Conservation (phyloP, 2,113 vertebrate genomes). For the Phyllostomus discolor region DNA sequence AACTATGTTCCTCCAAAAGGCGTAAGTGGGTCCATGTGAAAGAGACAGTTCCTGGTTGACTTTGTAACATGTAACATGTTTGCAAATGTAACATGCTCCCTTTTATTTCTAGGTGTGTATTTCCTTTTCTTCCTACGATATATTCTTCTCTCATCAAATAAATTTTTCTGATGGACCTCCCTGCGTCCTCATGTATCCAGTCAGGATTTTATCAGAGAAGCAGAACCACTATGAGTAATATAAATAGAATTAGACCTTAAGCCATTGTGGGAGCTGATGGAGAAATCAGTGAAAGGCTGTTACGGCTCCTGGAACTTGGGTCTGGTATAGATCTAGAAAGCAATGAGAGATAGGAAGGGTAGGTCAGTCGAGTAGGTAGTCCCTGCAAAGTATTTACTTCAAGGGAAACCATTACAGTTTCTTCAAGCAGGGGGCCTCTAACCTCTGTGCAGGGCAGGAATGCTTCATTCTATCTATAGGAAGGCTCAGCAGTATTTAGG, state of each 20-base stretch:
- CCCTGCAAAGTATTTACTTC: background rate
- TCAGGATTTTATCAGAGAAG: background rate
- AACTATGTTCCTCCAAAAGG: conserved; percentile 57
- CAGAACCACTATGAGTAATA: background rate
- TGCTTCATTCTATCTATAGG: background rate
- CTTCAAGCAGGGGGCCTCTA: background rate
- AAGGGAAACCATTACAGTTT: background rate
- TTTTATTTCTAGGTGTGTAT: background rate
- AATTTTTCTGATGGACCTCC: background rate
- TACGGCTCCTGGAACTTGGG: background rate
- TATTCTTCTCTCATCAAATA: background rate
- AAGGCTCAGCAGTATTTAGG: background rate
- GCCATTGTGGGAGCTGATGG: background rate
- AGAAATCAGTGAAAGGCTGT: background rate
- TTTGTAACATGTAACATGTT: background rate
- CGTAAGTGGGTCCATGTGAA: conserved; percentile 65
- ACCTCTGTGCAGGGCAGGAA: background rate
- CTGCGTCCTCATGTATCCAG: background rate
- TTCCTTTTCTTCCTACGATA: background rate
- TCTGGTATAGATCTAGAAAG: background rate
- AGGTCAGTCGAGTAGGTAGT: background rate
- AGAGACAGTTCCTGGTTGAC: background rate
- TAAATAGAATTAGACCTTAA: background rate
- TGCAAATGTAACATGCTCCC: background rate
- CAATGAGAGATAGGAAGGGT: background rate